phyloP scores from a whole-genome alignment of 2,113 vertebrate species.

The Paramormyrops kingsleyae region DNA sequence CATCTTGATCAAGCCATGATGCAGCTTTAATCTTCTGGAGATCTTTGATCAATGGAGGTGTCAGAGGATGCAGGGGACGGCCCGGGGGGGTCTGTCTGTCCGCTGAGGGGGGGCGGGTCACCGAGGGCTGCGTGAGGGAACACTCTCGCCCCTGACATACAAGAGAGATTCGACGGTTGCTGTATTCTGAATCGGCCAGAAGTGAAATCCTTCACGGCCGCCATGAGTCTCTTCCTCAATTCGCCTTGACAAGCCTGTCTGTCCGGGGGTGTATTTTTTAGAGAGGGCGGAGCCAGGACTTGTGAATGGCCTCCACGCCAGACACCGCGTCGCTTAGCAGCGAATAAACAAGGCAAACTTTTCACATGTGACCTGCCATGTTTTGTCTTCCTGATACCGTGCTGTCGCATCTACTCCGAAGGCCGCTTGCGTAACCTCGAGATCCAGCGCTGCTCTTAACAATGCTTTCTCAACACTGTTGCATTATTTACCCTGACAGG shows the following conservation, averaged over 20 bases:
- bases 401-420: neutral
- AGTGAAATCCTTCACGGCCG: neutral
- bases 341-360: conserved; percentile 8
- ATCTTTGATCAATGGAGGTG: neutral
- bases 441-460: neutral
- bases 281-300: conserved; percentile 12
- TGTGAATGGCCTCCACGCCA: conserved; percentile 12
- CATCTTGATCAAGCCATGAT: neutral
- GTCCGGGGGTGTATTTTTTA: conserved; percentile 29
- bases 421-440: neutral
- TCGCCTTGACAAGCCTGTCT: conserved; percentile 7
- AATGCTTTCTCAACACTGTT: neutral
- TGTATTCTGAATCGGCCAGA: neutral
- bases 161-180: neutral
- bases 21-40: neutral
- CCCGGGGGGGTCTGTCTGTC: too few relatives aligned
- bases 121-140: neutral
- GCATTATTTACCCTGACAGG: neutral
- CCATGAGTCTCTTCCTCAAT: neutral
- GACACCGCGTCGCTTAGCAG: neutral
- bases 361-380: neutral
- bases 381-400: neutral
- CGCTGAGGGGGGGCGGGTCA: neutral
- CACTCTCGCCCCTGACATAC: neutral
- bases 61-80: neutral